Conservation (phyloP, 2,888 invertebrate genomes). For the Myopa tessellatipennis region DNA sequence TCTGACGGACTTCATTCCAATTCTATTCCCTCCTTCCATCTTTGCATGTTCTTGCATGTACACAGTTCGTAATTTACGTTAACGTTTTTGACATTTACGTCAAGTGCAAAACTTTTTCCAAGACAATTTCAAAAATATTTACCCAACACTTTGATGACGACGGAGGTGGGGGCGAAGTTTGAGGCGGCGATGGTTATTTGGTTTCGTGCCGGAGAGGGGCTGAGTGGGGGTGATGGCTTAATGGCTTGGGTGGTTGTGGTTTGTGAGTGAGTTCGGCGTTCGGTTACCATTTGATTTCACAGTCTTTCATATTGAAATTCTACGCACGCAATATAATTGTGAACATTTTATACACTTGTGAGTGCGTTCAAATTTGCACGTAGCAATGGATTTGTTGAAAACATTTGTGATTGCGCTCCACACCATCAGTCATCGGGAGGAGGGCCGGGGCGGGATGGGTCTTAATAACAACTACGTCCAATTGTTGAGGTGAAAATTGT, state of each 20-base stretch:
- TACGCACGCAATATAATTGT: conserved; percentile 25
- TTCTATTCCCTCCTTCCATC: background rate
- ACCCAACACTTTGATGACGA: background rate
- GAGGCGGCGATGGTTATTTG: background rate
- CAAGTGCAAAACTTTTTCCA: conserved; percentile 21
- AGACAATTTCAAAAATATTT: conserved; percentile 21
- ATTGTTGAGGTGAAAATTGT: conserved; percentile 8
- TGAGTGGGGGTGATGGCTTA: background rate
- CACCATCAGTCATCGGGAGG: background rate
- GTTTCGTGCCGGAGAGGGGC: background rate
- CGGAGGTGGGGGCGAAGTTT: background rate
- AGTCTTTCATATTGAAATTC: conserved; percentile 13
- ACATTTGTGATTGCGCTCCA: conserved; percentile 17
- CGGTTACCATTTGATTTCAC: background rate
- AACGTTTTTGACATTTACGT: conserved; percentile 24
- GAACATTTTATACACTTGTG: conserved; percentile 6
- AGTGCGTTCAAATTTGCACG: conserved; percentile 20
- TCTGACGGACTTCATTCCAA: background rate
- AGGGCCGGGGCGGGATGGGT: background rate
- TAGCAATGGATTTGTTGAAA: conserved; percentile 21
- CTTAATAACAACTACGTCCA: background rate
- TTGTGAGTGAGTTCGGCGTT: background rate
- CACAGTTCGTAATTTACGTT: background rate
- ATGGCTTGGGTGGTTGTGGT: background rate
- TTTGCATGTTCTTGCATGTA: background rate